Evolutionary conservation across 92 coral and sea anemone genomes (phyloP).

Genomic region (Muricea muricata): DNA sequence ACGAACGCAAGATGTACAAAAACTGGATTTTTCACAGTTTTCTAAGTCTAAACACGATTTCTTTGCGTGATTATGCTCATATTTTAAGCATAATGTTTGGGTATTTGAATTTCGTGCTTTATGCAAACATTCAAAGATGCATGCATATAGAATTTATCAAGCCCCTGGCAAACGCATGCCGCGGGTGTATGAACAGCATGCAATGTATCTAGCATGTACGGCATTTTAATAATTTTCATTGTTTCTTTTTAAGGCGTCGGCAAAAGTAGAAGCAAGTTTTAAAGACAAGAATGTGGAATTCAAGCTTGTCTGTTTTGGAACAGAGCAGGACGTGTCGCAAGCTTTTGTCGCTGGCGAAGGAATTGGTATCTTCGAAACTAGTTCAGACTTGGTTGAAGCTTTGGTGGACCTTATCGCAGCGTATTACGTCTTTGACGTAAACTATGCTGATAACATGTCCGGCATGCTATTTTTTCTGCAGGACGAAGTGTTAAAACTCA

Average conservation of each 20-base stretch:
- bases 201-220: no score
- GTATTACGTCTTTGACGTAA: slow-evolving; percentile 39
- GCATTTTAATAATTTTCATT: no score
- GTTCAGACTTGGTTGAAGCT: slow-evolving; percentile 17
- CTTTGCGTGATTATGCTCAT: no score
- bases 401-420: not conserved
- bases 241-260: slow-evolving; percentile 29
- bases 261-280: slow-evolving; percentile 29
- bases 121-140: no score
- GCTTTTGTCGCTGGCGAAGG: slow-evolving; percentile 42
- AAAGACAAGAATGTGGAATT: slow-evolving; percentile 37
- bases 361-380: slow-evolving; percentile 19
- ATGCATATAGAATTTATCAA: not conserved
- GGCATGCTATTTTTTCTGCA: no score
- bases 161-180: not conserved
- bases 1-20: no score
- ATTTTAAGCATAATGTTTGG: no score
- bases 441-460: slow-evolving; percentile 23
- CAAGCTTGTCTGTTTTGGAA: slow-evolving; percentile 28
- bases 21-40: no score
- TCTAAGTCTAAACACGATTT: no score
- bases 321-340: slow-evolving; percentile 26
- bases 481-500: no score
- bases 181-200: not conserved
- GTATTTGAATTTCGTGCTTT: no score